A percentile compares a stretch with the other conserved stretches of the same genome.
These are phyloP conservation scores for Platalea minor DNA, from an alignment of 2,797 vertebrate genomes.

Conservation along the genomic window DNA sequence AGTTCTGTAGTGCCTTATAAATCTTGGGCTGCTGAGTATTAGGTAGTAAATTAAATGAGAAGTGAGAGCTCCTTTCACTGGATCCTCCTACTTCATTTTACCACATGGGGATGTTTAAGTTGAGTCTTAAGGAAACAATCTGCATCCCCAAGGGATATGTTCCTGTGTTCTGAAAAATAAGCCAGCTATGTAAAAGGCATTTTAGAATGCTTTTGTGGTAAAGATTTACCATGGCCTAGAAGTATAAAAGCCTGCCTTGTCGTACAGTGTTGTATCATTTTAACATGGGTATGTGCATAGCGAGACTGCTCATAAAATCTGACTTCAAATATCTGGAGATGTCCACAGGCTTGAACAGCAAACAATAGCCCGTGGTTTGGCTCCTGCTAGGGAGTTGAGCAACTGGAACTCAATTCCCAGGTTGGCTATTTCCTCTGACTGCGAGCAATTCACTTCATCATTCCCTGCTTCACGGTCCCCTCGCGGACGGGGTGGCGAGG, in stretches of 20 bases:
- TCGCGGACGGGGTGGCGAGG: rapidly evolving
- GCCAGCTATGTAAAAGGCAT: not conserved
- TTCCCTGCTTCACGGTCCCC: not conserved
- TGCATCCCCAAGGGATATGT: not conserved
- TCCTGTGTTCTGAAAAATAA: not conserved
- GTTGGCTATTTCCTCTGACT: not conserved
- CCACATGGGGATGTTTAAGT: constrained; percentile 39
- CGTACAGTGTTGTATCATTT: not conserved
- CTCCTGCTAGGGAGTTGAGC: not conserved
- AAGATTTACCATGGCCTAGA: not conserved
- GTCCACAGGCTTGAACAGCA: not conserved
- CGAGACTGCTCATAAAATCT: not conserved
- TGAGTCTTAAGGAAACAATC: constrained; percentile 45
- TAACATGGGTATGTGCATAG: not conserved
- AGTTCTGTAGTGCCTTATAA: constrained; percentile 38
- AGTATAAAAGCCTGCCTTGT: not conserved
- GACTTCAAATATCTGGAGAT: not conserved
- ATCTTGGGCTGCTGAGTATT: constrained; percentile 56
- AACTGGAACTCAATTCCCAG: not conserved
- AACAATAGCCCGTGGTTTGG: constrained; percentile 10
- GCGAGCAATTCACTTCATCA: not conserved
- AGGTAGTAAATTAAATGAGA: constrained; percentile 63
- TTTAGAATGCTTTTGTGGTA: not conserved
- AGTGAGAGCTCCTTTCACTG: constrained; percentile 31
- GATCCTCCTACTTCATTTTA: constrained; percentile 40